Percentiles rank a stretch among this genome's conserved stretches.
These are phyloP conservation scores for Meriones unguiculatus DNA, from an alignment of 2,113 vertebrate genomes.

Conservation along the genomic window DNA sequence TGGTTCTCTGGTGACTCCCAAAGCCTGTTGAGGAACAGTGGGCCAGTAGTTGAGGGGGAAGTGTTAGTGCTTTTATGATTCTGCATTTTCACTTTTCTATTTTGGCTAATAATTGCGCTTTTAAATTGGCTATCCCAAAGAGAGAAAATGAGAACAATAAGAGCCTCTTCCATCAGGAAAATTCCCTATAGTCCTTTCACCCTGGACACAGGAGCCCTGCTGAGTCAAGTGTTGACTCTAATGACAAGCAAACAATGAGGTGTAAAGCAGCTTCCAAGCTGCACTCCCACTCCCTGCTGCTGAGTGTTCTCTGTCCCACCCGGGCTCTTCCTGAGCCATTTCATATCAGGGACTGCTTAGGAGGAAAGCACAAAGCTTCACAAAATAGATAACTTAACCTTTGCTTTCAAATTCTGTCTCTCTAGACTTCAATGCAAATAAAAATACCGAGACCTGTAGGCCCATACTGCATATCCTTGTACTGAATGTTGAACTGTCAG, in stretches of 20 bases:
- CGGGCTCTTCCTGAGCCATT: conserved; percentile 64
- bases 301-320: background rate
- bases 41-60: conserved; percentile 40
- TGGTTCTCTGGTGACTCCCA: conserved; percentile 44
- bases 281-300: background rate
- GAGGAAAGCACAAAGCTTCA: conserved; percentile 62
- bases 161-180: conserved; percentile 53
- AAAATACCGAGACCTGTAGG: conserved; percentile 86
- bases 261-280: conserved; percentile 61
- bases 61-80: conserved; percentile 44
- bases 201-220: background rate
- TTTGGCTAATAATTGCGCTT: conserved; percentile 56
- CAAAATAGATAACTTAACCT: conserved; percentile 64
- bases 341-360: background rate
- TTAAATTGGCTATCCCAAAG: background rate
- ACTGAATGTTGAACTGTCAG: conserved; percentile 97
- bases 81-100: conserved; percentile 29
- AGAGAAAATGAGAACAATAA: background rate
- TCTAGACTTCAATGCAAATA: conserved; percentile 84
- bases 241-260: background rate
- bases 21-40: conserved; percentile 55
- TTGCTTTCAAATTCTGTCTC: conserved; percentile 63
- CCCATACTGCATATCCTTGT: conserved; percentile 87
- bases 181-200: conserved; percentile 38
- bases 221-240: conserved; percentile 43